phyloP scores from a whole-genome alignment of 2,888 invertebrate genomes.

The Petrolisthes cinctipes region DNA sequence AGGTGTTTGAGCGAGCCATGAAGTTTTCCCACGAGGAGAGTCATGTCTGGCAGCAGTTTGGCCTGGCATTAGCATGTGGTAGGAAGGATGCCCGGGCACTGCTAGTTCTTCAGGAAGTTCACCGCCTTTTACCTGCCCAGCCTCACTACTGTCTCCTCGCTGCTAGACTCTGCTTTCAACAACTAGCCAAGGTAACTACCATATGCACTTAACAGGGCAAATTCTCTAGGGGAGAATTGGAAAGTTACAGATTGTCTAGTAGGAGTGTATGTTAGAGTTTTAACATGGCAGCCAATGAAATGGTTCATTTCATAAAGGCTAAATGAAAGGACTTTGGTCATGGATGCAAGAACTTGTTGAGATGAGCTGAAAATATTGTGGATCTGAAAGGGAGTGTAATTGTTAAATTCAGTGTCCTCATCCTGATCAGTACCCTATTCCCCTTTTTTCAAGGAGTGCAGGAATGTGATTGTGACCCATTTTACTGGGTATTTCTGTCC shows the following conservation, averaged over 20 bases:
- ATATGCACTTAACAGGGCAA: conserved; percentile 66
- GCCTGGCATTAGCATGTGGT: conserved; percentile 82
- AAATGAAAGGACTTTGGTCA: no score
- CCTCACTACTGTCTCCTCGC: conserved; percentile 85
- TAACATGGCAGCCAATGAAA: no score
- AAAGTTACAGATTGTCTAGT: not conserved
- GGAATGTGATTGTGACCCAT: no score
- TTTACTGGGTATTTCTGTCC: no score
- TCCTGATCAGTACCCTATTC: no score
- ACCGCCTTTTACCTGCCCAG: conserved; percentile 79
- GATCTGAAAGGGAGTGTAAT: no score
- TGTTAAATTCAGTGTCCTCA: no score
- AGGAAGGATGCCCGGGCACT: conserved; percentile 78
- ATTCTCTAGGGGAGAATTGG: not conserved
- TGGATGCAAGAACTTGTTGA: no score
- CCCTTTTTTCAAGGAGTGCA: no score
- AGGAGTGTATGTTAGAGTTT: no score
- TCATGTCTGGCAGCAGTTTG: conserved; percentile 96
- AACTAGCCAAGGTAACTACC: conserved; percentile 73
- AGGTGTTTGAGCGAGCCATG: conserved; percentile 94
- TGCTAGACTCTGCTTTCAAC: conserved; percentile 87
- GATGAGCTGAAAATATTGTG: no score
- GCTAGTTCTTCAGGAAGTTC: conserved; percentile 83
- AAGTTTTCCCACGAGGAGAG: conserved; percentile 96
- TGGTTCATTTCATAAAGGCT: not conserved